These are phyloP conservation scores for Montipora cactus DNA, from an alignment of 64 coral and sea anemone species.

Conservation along the genomic window DNA sequence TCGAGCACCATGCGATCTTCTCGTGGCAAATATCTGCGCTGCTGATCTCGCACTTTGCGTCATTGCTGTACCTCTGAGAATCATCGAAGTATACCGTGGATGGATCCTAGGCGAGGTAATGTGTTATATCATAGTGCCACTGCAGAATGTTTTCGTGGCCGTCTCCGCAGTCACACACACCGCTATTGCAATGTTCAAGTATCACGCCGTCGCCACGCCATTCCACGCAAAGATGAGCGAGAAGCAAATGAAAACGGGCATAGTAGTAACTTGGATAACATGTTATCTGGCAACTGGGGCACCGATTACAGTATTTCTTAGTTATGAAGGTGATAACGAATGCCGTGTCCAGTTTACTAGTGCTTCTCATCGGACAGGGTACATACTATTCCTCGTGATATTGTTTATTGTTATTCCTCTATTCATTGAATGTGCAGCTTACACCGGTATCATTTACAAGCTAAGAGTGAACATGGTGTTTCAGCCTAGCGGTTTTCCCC, in stretches of 20 bases:
- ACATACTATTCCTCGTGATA: too few species aligned
- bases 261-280: too few species aligned
- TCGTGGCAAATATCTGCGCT: slow-evolving; percentile 79
- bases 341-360: too few species aligned
- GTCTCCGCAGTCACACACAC: slow-evolving; percentile 84
- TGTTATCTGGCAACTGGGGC: too few species aligned
- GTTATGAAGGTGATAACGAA: too few species aligned
- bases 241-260: too few species aligned
- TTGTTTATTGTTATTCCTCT: slow-evolving; percentile 4
- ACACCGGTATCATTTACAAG: slow-evolving; percentile 29
- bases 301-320: too few species aligned
- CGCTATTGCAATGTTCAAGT: slow-evolving; percentile 71
- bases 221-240: slow-evolving; percentile 59
- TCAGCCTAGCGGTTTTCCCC: not conserved
- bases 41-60: slow-evolving; percentile 77
- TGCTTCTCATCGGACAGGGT: too few species aligned
- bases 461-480: slow-evolving; percentile 58
- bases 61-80: slow-evolving; percentile 59
- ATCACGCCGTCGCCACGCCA: slow-evolving; percentile 79
- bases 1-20: slow-evolving; percentile 74
- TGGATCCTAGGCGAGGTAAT: slow-evolving; percentile 72
- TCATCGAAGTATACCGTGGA: slow-evolving; percentile 44
- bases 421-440: not conserved
- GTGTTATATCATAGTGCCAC: slow-evolving; percentile 60
- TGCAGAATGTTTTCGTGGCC: slow-evolving; percentile 77